Base-by-base conservation (phyloP, 2,113 vertebrate species). In the Cinclus mexicanus region DNA sequence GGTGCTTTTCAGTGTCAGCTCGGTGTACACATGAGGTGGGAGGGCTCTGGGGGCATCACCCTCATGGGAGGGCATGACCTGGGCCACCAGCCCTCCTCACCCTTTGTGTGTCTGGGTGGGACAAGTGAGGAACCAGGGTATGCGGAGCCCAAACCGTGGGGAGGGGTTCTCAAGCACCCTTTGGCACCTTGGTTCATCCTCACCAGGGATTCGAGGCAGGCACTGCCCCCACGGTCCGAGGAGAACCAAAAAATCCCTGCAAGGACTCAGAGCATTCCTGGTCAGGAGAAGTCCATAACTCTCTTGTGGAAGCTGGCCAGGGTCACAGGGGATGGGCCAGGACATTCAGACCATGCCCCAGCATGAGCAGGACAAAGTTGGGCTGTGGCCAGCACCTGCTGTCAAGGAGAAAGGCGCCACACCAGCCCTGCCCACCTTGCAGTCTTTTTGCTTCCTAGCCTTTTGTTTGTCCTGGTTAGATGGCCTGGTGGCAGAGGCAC, bases 141-240 rank as follows among this genome's bases (percentile, higher is more conserved):
- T 2, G 1, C 26, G 56, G 56, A 83, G 41, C 33, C 10, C 6
- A 1, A 33, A 6, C 2, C 0, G 0, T 6, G 31, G 46, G 47
- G 25, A 75, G 23, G 3, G 16, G 29, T 12, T 85, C 57, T 80
- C 26, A 19, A 37, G 47, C 31, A 26, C 52, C 4, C 0, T 25
- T 53, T 17, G n/a, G 12, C 18, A 6, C 2, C 0, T 33, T 49
- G 23, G 31, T 12, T 83, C 56, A 50, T 75, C 46, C 67, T 83
- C 14, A 59, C 24, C 35, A 44, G 82, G 50, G 28, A 33, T 72
- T 46, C 52, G 71, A 35, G 47, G 46, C 57, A 60, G 28, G 28
- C 7, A 7, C 17, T 56, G 31, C 9, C 13, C 2, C 9, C 2
- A 61, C 0, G 4, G 47, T n/a, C n/a, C 61, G 44, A 24, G 39